These are phyloP conservation scores for Leptarthrus brevirostris DNA, from an alignment of 2,888 invertebrate genomes.

Conservation along the genomic window DNA sequence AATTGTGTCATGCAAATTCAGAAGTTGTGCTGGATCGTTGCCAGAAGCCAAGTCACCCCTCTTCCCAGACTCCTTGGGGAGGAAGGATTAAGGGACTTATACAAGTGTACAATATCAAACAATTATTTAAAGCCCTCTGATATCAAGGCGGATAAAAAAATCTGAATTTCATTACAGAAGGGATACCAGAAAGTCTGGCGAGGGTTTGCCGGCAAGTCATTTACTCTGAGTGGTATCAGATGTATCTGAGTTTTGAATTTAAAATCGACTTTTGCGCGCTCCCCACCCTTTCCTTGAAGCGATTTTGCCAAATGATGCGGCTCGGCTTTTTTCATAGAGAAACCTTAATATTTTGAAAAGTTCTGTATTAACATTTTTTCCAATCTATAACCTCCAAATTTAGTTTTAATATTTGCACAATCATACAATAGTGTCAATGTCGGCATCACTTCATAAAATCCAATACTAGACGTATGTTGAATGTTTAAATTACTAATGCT, in stretches of 20 bases:
- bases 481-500: too few relatives aligned
- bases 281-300: neutral
- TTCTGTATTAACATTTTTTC: too few relatives aligned
- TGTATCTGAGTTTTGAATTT: slow-evolving; percentile 51
- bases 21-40: slow-evolving; percentile 15
- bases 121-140: slow-evolving; percentile 55
- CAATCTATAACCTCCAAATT: too few relatives aligned
- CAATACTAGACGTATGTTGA: too few relatives aligned
- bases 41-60: slow-evolving; percentile 36
- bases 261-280: slow-evolving; percentile 49
- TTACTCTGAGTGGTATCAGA: slow-evolving; percentile 56
- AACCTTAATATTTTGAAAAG: too few relatives aligned
- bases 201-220: slow-evolving; percentile 51
- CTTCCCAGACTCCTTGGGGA: slow-evolving; percentile 36
- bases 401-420: too few relatives aligned
- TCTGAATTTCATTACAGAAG: slow-evolving; percentile 52
- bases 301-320: too few relatives aligned
- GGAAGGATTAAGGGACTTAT: slow-evolving; percentile 52
- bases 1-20: slow-evolving; percentile 53
- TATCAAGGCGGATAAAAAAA: slow-evolving; percentile 53
- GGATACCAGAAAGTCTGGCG: neutral
- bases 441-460: too few relatives aligned
- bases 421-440: too few relatives aligned
- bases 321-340: too few relatives aligned
- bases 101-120: slow-evolving; percentile 55